These are phyloP conservation scores for Trichacis sp. DNA, from an alignment of 2,888 invertebrate genomes.

Conservation along the genomic window DNA sequence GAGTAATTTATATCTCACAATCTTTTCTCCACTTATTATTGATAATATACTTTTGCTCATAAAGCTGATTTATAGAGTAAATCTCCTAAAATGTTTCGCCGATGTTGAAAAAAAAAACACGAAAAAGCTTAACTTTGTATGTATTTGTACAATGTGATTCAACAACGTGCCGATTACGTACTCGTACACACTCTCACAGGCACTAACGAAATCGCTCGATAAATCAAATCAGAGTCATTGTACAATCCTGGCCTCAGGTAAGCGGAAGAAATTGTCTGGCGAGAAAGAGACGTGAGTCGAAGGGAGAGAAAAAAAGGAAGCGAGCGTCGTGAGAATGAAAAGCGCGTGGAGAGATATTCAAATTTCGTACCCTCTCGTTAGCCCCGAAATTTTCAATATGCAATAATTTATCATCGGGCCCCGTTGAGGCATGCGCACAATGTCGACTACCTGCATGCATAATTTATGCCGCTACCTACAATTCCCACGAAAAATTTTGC, in stretches of 20 bases:
- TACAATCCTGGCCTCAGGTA: slow-evolving; percentile 44
- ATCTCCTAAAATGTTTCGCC: not conserved
- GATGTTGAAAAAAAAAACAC: no score
- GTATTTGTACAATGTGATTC: no score
- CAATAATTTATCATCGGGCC: slow-evolving; percentile 66
- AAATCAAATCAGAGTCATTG: slow-evolving; percentile 67
- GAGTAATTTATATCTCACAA: no score
- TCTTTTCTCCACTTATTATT: no score
- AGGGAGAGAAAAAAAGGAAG: slow-evolving; percentile 26
- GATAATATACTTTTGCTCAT: no score
- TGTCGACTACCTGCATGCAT: slow-evolving; percentile 60
- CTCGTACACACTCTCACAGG: slow-evolving; percentile 32
- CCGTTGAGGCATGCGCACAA: slow-evolving; percentile 60
- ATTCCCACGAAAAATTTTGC: slow-evolving; percentile 50
- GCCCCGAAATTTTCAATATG: slow-evolving; percentile 59
- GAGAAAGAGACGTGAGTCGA: slow-evolving; percentile 31
- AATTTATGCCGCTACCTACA: slow-evolving; percentile 51
- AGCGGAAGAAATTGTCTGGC: slow-evolving; percentile 37
- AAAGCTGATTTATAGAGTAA: not conserved
- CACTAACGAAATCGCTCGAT: slow-evolving; percentile 54
- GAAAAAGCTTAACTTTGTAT: no score
- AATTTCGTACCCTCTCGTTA: slow-evolving; percentile 66
- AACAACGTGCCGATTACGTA: slow-evolving; percentile 16
- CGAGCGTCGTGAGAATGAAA: slow-evolving; percentile 60
- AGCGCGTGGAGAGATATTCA: slow-evolving; percentile 63